These are phyloP conservation scores for Belonocnema kinseyi DNA, from an alignment of 1,140 invertebrate genomes.

Conservation along the genomic window DNA sequence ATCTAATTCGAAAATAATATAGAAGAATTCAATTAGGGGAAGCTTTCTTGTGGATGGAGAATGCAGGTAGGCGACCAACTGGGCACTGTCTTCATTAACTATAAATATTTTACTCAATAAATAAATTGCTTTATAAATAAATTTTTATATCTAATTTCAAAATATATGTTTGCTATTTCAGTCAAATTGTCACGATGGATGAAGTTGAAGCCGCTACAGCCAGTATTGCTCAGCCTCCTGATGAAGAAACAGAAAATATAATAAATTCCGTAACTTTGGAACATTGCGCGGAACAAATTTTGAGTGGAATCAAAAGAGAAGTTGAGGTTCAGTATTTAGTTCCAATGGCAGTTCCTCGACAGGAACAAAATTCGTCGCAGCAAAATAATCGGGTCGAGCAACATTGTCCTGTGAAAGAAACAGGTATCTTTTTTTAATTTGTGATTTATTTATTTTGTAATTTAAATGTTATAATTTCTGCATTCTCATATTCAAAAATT, in stretches of 20 bases:
- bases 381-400: constrained; percentile 52
- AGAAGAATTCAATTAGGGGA: too few relatives aligned
- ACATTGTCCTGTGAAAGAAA: constrained; percentile 64
- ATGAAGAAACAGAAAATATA: constrained; percentile 59
- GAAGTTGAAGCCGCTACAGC: constrained; percentile 72
- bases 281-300: constrained; percentile 75
- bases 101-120: constrained; percentile 1
- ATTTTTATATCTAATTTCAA: constrained; percentile 20
- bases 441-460: too few relatives aligned
- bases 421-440: constrained; percentile 53
- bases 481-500: too few relatives aligned
- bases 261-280: constrained; percentile 68
- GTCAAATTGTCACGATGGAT: constrained; percentile 60
- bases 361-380: constrained; percentile 44
- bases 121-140: constrained; percentile 29
- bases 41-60: too few relatives aligned
- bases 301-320: constrained; percentile 73
- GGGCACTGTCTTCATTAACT: background rate
- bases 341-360: constrained; percentile 66
- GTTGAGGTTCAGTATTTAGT: constrained; percentile 76
- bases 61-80: too few relatives aligned
- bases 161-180: constrained; percentile 41
- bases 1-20: too few relatives aligned
- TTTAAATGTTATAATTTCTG: too few relatives aligned
- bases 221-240: constrained; percentile 63